Evolutionary conservation across 2,888 invertebrate genomes (phyloP).

Genomic region (Ethmia dodecea): DNA sequence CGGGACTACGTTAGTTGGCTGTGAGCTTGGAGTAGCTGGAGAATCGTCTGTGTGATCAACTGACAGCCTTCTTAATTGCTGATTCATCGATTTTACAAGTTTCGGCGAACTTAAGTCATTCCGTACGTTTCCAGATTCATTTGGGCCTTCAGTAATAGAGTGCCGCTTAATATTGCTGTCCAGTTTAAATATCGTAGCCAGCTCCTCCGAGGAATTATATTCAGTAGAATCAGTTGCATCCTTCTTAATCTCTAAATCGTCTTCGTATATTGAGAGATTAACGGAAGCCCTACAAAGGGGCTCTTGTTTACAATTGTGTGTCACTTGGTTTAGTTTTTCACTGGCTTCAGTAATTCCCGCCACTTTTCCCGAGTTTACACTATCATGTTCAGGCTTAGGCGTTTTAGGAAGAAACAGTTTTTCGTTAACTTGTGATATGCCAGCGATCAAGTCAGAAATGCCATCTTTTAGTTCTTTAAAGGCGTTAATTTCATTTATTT

Average conservation of each 20-base stretch:
- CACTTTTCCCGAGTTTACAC: conserved; percentile 28
- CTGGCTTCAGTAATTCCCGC: conserved; percentile 47
- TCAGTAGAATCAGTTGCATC: conserved; percentile 71
- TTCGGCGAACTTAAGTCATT: conserved; percentile 67
- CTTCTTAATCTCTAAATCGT: conserved; percentile 57
- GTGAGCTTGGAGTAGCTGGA: conserved; percentile 66
- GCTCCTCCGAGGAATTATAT: conserved; percentile 81
- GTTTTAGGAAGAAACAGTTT: conserved; percentile 55
- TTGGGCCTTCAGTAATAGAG: conserved; percentile 28
- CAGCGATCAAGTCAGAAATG: conserved; percentile 70
- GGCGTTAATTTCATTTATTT: conserved; percentile 65
- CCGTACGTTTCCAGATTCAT: conserved; percentile 37
- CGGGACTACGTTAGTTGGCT: conserved; percentile 64
- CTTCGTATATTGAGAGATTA: conserved; percentile 65
- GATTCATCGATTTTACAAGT: conserved; percentile 64
- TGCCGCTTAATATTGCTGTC: conserved; percentile 36
- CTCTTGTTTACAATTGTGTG: conserved; percentile 37
- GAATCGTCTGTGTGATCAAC: conserved; percentile 53
- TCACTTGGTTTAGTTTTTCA: conserved; percentile 49
- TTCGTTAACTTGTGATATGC: conserved; percentile 69
- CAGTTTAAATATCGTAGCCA: conserved; percentile 79
- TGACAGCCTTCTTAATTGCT: conserved; percentile 63
- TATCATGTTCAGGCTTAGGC: conserved; percentile 28
- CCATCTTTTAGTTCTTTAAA: conserved; percentile 72
- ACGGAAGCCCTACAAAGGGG: conserved; percentile 49